A percentile compares a stretch with the other conserved stretches of the same genome.
Conservation (phyloP, 2,113 vertebrate species). For the Anoura caudifer region DNA sequence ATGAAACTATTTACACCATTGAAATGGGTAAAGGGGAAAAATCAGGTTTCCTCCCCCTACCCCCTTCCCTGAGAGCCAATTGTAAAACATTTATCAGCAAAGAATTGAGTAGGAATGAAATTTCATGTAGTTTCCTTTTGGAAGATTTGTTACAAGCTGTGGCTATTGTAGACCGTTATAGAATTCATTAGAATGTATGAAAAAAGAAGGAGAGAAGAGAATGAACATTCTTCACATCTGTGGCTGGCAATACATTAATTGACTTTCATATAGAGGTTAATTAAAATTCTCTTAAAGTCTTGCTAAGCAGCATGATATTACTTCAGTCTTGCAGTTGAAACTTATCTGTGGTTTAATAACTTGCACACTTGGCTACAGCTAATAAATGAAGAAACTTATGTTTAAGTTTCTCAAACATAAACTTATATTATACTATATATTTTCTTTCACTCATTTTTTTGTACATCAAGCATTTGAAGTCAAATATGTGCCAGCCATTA, state of each 20-base stretch:
- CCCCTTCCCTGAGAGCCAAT: fast-evolving
- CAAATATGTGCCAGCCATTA: neutral
- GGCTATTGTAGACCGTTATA: neutral
- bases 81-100: neutral
- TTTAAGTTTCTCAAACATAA: neutral
- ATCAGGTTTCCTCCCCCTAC: neutral
- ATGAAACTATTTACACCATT: neutral
- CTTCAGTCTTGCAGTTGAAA: neutral
- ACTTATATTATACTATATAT: neutral
- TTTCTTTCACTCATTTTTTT: neutral
- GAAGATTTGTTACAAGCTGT: neutral
- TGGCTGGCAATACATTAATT: neutral
- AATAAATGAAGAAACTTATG: neutral
- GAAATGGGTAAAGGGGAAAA: neutral
- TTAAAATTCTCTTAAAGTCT: neutral
- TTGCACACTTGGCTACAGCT: neutral
- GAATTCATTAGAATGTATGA: neutral
- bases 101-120: neutral
- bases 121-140: neutral
- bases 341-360: neutral
- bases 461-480: neutral
- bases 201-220: neutral
- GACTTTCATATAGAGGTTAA: neutral
- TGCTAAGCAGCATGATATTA: neutral
- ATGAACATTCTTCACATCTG: neutral